Evolutionary conservation across 2,797 vertebrate species (phyloP), one percentile per base, ranked within the genome.

Genomic region (Chelonia mydas): DNA sequence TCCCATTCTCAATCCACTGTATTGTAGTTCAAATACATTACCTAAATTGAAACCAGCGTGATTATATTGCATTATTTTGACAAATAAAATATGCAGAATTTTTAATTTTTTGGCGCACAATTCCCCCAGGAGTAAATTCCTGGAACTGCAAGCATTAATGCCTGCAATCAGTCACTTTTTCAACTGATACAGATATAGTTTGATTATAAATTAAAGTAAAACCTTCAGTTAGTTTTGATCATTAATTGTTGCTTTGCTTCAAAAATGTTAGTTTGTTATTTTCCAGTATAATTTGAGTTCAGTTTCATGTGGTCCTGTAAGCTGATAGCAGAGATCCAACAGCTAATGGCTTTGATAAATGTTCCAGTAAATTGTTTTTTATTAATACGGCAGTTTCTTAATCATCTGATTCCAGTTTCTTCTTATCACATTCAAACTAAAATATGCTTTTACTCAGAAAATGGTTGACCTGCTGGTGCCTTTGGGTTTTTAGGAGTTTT

Each of bases 391-490:
- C 1, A 83, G 15, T 85, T 91, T 9, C 1, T 82, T 93, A 50
- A 10, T 9, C 19, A 91, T 27, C 27, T 77, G 37, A 72, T 87
- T 17, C 6, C 15, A 4, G 2, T 59, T 94, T 94, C 33, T 92
- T 55, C 41, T 49, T 28, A 6, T 27, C 90, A 50, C 51, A 6
- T 88, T 25, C 57, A 47, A 82, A 28, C 68, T 41, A 90, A 61
- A 2, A 2, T 28, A 1, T 6, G 16, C 11, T 81, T 91, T 53
- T 86, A 51, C 45, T 81, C 21, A 1, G 10, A 33, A 21, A 87
- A 31, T 68, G 65, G 41, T 3, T 59, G 33, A 68, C 81, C 37
- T 68, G 72, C 9, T 68, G 0, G 78, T 5, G 10, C 0, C 7
- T 49, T 1, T 28, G 37, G 10, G 53, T 31, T 23, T 80, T 55